These are phyloP conservation scores for Oscheius sp. DNA, from an alignment of 2,888 invertebrate species.

Conservation along the genomic window DNA sequence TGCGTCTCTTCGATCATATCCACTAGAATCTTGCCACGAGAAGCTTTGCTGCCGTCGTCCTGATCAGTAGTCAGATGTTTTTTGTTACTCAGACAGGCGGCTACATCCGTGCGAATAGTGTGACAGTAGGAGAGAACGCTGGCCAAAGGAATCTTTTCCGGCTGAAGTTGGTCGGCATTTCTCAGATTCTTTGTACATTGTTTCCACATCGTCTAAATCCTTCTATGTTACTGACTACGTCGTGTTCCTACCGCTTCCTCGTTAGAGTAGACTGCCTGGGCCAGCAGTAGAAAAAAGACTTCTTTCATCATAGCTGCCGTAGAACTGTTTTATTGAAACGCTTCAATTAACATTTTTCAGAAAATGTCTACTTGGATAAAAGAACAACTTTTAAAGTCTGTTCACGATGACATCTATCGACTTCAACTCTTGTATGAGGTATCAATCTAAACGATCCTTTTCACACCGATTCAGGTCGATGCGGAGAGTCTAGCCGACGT, in stretches of 20 bases:
- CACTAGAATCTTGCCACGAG: not conserved
- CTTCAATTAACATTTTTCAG: not conserved
- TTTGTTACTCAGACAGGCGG: not conserved
- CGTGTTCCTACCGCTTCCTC: too few species aligned
- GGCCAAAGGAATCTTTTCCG: too few species aligned
- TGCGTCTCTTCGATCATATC: not conserved
- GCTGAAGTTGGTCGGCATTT: too few species aligned
- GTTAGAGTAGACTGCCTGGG: too few species aligned
- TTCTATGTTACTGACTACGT: too few species aligned
- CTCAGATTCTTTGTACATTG: too few species aligned
- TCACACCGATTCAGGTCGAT: constrained; percentile 21
- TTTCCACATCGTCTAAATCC: too few species aligned
- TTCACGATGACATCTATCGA: not conserved
- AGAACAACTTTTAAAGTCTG: not conserved
- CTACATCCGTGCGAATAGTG: not conserved
- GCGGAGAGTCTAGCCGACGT: constrained; percentile 16
- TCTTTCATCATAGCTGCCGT: too few species aligned
- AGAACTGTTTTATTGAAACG: too few species aligned
- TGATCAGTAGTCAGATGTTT: not conserved
- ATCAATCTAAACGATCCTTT: too few species aligned
- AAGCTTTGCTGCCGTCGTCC: constrained; percentile 4
- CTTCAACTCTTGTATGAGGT: not conserved
- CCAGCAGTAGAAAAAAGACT: too few species aligned
- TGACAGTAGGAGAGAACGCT: not conserved
- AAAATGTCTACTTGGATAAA: not conserved